Evolutionary conservation across 2,888 invertebrate species (phyloP).

Genomic region (Chloroclystis v-ata): DNA sequence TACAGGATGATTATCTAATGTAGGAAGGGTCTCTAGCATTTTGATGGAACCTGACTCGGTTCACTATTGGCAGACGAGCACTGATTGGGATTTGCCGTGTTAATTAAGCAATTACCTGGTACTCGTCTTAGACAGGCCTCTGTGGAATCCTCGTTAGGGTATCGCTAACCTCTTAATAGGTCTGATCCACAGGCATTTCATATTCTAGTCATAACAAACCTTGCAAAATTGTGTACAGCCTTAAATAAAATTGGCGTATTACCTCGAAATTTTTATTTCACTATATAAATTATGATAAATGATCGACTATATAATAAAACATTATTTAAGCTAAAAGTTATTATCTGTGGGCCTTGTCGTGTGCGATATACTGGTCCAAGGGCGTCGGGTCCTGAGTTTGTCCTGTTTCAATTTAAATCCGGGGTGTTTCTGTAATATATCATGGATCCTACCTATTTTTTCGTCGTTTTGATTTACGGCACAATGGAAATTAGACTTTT

Average conservation of each 20-base stretch:
- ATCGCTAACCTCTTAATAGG: conserved; percentile 34
- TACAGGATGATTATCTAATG: no score
- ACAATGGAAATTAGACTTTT: conserved; percentile 35
- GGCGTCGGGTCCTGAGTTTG: conserved; percentile 35
- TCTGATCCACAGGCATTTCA: conserved; percentile 28
- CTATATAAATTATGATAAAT: no score
- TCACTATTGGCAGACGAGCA: conserved; percentile 32
- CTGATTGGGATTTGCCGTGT: conserved; percentile 53
- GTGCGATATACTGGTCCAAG: no score
- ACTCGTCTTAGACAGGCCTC: conserved; percentile 39
- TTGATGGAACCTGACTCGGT: conserved; percentile 7
- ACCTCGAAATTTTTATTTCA: no score
- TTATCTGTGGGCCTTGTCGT: no score
- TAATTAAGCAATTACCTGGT: conserved; percentile 59
- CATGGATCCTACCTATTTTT: conserved; percentile 31
- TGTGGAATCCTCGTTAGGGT: conserved; percentile 46
- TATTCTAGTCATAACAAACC: background rate
- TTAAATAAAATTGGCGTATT: no score
- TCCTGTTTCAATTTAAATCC: conserved; percentile 45
- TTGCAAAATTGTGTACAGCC: background rate
- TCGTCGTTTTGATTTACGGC: conserved; percentile 35
- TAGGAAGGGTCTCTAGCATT: background rate
- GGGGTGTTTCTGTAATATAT: conserved; percentile 39
- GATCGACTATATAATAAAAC: no score
- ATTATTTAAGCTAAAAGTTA: no score